Base-by-base conservation (phyloP, 2,888 invertebrate species). In the Gnatocerus cornutus region DNA sequence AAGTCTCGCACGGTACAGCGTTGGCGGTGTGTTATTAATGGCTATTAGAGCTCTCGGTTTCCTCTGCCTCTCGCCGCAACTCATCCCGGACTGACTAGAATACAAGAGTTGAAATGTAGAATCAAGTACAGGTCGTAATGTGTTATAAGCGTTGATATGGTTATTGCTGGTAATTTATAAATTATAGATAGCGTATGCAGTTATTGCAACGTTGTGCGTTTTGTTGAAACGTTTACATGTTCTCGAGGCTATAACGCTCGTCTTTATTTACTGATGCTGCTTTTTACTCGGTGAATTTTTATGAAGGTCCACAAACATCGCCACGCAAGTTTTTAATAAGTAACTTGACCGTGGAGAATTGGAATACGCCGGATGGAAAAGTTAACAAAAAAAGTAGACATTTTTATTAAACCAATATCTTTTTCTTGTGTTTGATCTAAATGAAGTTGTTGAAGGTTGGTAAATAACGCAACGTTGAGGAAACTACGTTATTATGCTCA, bases 21-120 rank as follows among this genome's bases (percentile, higher is more conserved):
- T 82, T 82, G 82, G 82, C 81, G 82, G 81, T 78, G 76, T 78
- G 77, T 82, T 82, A 82, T 82, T 82, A 82, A 82, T 82, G 82
- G 81, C 81, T 81, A 82, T 82, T 82, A 82, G 75, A 73, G 71
- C 73, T 76, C 73, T 71, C 73, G 69, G 69, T 71, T 74, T 73
- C 71, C 73, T 70, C 68, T 69, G 71, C 66, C 55, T 61, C 68
- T 45, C 63, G 67, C 63, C 74, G 58, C 62, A 45, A 66, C 64
- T 68, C 69, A 71, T 63, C 69, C 71, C 58, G 37, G 21, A 53
- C 50, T 27, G 43, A 58, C 45, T 45, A 61, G 45, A 48, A 46
- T 50, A 63, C 43, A 27, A 41, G 33, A 63, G 52, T 63, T 53
- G 52, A 63, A 63, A 52, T 63, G 61, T 62, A 45, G 53, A 68